A percentile compares a stretch with the other conserved stretches of the same genome.
phyloP scores from a whole-genome alignment of 2,797 vertebrate species.

The Eurystomus glaucurus region DNA sequence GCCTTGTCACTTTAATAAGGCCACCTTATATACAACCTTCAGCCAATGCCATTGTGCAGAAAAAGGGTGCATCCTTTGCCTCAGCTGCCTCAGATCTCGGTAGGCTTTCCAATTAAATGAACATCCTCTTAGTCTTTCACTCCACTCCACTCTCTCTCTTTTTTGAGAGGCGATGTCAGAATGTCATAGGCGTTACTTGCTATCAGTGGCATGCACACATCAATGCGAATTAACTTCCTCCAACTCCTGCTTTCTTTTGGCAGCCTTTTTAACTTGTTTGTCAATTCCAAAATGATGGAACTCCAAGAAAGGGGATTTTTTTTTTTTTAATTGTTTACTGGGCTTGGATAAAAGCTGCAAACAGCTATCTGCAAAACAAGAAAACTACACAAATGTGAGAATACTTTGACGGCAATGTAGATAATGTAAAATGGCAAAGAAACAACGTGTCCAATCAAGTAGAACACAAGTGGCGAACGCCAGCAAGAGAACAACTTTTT shows the following conservation, averaged over 20 bases:
- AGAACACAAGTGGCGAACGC: not conserved
- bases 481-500: slow-evolving; percentile 54
- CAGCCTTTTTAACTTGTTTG: slow-evolving; percentile 58
- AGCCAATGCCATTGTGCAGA: slow-evolving; percentile 86
- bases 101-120: slow-evolving; percentile 84
- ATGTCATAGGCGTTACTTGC: slow-evolving; percentile 74
- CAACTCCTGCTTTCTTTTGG: slow-evolving; percentile 53
- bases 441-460: slow-evolving; percentile 55
- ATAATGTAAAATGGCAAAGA: slow-evolving; percentile 62
- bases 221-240: slow-evolving; percentile 65
- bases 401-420: slow-evolving; percentile 3
- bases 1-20: slow-evolving; percentile 93
- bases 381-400: slow-evolving; percentile 32
- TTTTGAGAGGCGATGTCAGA: slow-evolving; percentile 78
- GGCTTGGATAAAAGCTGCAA: slow-evolving; percentile 46
- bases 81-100: slow-evolving; percentile 82
- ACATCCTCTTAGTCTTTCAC: slow-evolving; percentile 78
- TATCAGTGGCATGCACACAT: slow-evolving; percentile 75
- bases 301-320: slow-evolving; percentile 38
- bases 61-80: slow-evolving; percentile 79
- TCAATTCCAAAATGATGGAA: slow-evolving; percentile 55
- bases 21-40: slow-evolving; percentile 91
- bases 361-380: slow-evolving; percentile 45
- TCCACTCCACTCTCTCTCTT: slow-evolving; percentile 72
- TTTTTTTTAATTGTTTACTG: slow-evolving; percentile 39